phyloP scores from a whole-genome alignment of 2,113 vertebrate species.

The Canis aureus region DNA sequence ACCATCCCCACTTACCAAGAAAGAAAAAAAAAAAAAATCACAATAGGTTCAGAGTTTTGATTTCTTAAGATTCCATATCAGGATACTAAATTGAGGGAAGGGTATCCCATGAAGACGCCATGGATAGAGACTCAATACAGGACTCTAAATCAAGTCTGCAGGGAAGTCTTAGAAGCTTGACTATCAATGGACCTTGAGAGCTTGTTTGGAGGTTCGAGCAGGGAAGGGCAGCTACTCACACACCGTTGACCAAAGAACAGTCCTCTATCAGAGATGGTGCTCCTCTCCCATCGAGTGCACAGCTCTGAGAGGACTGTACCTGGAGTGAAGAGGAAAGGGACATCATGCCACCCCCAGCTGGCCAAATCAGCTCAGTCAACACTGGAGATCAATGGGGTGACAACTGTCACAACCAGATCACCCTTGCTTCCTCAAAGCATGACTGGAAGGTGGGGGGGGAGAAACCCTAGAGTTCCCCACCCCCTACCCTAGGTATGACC shows the following conservation, averaged over 20 bases:
- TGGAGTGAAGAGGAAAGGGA: not conserved
- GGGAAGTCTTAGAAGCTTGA: not conserved
- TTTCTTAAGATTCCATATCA: not conserved
- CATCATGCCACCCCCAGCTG: not conserved
- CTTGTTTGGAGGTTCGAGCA: not conserved
- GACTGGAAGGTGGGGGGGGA: not conserved
- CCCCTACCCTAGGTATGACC: not conserved
- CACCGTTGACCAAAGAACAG: not conserved
- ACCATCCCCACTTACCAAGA: not conserved
- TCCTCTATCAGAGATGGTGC: not conserved
- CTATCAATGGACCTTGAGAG: not conserved
- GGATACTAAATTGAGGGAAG: not conserved
- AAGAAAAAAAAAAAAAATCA: not conserved
- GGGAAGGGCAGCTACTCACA: not conserved
- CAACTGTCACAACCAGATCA: not conserved
- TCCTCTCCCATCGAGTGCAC: not conserved
- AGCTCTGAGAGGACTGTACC: not conserved
- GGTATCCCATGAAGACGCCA: not conserved
- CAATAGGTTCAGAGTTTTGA: not conserved
- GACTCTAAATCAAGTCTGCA: not conserved
- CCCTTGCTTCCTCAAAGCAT: not conserved
- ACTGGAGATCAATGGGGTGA: not conserved
- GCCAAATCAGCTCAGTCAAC: not conserved
- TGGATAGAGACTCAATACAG: fast-evolving
- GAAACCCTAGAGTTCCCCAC: not conserved